Conservation (phyloP, 2,113 vertebrate species). For the Triplophysa tibetana region DNA sequence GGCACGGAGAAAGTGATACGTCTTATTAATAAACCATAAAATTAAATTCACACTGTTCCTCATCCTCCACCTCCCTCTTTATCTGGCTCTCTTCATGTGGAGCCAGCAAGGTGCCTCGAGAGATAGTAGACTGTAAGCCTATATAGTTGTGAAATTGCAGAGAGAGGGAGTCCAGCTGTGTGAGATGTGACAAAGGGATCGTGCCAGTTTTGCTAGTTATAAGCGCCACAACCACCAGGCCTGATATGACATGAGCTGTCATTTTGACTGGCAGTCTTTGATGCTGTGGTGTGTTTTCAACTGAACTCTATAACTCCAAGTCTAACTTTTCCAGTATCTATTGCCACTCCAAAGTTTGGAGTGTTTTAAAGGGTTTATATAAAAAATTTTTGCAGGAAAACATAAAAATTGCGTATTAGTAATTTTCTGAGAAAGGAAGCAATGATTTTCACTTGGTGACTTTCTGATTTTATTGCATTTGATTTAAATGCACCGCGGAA, state of each 20-base stretch:
- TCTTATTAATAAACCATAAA: slow-evolving; percentile 64
- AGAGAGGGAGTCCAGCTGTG: slow-evolving; percentile 37
- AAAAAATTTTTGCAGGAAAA: neutral
- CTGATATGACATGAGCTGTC: slow-evolving; percentile 28
- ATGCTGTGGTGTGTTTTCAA: slow-evolving; percentile 38
- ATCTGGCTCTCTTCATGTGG: slow-evolving; percentile 43
- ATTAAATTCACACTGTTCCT: slow-evolving; percentile 57
- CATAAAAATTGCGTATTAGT: neutral
- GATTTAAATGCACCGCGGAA: slow-evolving; percentile 10
- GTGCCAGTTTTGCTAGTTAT: slow-evolving; percentile 43
- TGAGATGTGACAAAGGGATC: slow-evolving; percentile 37
- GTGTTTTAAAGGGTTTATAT: too few relatives aligned
- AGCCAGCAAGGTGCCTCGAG: slow-evolving; percentile 52
- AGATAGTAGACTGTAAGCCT: slow-evolving; percentile 50
- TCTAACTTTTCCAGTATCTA: slow-evolving; percentile 27
- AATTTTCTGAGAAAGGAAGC: neutral
- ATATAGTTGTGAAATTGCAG: slow-evolving; percentile 33
- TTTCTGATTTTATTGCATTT: neutral
- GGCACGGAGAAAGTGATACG: slow-evolving; percentile 60
- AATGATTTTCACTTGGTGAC: neutral
- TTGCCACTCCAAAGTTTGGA: too few relatives aligned
- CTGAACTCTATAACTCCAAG: neutral
- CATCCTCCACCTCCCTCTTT: slow-evolving; percentile 36
- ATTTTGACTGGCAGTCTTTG: slow-evolving; percentile 44
- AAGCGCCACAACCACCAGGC: slow-evolving; percentile 24